Base-by-base conservation (phyloP, 2,888 invertebrate genomes). In the Drosophila seclusa region DNA sequence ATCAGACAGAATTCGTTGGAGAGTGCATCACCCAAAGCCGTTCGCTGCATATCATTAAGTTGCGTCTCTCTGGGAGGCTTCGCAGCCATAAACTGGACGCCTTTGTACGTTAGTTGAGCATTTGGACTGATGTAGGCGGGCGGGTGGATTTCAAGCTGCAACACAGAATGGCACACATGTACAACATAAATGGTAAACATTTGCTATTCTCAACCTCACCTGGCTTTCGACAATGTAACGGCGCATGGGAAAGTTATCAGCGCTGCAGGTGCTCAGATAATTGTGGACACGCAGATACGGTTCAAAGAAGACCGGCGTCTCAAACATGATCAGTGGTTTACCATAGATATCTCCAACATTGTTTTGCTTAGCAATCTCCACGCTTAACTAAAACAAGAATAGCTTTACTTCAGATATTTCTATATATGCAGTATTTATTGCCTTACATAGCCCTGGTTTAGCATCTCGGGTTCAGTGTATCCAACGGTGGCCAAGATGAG, bases 251-350 rank as follows among this genome's bases (percentile, higher is more conserved):
- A 97, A 94, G 34, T 94, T 93, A 8, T 94, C 92, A 29, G 93
- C 85, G 48, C 93, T 92, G 59, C 95, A 94, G 1, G 92, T 92
- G 86, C 96, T 95, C 32, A 98, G 90, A n/a, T 95, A 96, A 78
- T 94, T 94, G 61, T 97, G 93, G 0, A 97, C 96, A 87, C 96
- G 95, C 74, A 95, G 94, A 90, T 97, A 97, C 0, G 97, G 96
- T 88, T 97, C 97, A 90, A 97, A 97, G 91, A 96, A 98, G 0
- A 96, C 95, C 59, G 95, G 95, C 60, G 96, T 96, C 91, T 97
- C 97, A 3, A 96, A 94, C 96, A 97, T 96, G 0, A 95, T 86
- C 71, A 94, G 95, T 0, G 93, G 91, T 0, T 92, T 90, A 31
- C 88, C 82, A 62, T 93, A 91, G 53, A 93, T 90, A 29, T 83